A percentile compares a stretch with the other conserved stretches of the same genome.
These are phyloP conservation scores for Formica exsecta DNA, from an alignment of 1,140 invertebrate genomes.

Conservation along the genomic window DNA sequence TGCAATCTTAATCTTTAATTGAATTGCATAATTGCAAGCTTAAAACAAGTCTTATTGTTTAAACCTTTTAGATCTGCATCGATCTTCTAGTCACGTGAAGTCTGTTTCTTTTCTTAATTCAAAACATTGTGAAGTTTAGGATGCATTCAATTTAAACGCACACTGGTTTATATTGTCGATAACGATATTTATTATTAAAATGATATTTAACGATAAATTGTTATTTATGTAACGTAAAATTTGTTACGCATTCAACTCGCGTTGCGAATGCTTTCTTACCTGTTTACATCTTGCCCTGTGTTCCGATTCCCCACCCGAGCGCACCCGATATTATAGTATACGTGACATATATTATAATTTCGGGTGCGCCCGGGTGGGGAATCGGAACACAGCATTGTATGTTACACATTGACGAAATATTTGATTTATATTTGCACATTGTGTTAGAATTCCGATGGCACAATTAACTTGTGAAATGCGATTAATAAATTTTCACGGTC, in stretches of 20 bases:
- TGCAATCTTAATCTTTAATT: conserved; percentile 14
- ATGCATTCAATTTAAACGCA: conserved; percentile 53
- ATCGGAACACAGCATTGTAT: too few relatives aligned
- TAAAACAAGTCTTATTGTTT: conserved; percentile 10
- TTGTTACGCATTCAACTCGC: conserved; percentile 16
- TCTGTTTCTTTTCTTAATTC: conserved; percentile 21
- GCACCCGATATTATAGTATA: too few relatives aligned
- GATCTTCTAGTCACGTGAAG: conserved; percentile 19
- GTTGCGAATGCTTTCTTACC: conserved; percentile 21
- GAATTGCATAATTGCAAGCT: conserved; percentile 1
- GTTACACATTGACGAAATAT: conserved; percentile 9
- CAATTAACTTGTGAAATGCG: not conserved
- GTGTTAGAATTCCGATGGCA: not conserved
- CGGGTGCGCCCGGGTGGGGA: too few relatives aligned
- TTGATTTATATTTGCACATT: conserved; percentile 24
- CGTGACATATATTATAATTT: too few relatives aligned
- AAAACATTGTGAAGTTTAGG: not conserved
- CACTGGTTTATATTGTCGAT: conserved; percentile 1
- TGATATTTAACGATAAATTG: conserved; percentile 13
- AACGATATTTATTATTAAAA: conserved; percentile 9
- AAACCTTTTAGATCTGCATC: conserved; percentile 30
- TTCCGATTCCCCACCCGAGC: too few relatives aligned
- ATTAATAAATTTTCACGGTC: not conserved
- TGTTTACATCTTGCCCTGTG: not conserved
- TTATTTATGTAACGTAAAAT: conserved; percentile 19